These are phyloP conservation scores for Leucophora obtusa DNA, from an alignment of 2,888 invertebrate species.

Conservation along the genomic window DNA sequence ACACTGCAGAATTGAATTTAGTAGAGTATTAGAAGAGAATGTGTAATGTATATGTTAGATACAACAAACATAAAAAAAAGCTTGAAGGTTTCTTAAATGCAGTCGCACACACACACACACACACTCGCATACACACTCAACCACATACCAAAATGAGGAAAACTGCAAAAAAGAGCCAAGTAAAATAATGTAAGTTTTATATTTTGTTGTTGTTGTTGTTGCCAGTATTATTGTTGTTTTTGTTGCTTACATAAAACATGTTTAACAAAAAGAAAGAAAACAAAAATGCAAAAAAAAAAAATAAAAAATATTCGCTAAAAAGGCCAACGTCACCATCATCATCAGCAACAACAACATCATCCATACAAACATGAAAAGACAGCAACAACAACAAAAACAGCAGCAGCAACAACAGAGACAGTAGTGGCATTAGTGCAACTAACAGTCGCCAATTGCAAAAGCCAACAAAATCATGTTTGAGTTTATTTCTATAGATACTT, in stretches of 20 bases:
- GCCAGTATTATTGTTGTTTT: slow-evolving; percentile 16
- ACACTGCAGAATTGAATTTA: background rate
- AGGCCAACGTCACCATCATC: slow-evolving; percentile 41
- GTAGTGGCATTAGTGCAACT: background rate
- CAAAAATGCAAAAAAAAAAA: slow-evolving; percentile 42
- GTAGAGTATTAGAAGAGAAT: background rate
- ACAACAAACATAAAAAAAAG: slow-evolving; percentile 54
- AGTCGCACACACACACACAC: slow-evolving; percentile 15
- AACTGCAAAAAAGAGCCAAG: slow-evolving; percentile 17
- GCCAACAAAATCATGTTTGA: slow-evolving; percentile 25
- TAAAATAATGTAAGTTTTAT: slow-evolving; percentile 27
- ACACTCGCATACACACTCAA: background rate
- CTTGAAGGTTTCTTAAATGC: slow-evolving; percentile 36
- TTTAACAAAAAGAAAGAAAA: slow-evolving; percentile 26
- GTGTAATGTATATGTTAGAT: slow-evolving; percentile 72
- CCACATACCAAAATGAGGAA: background rate
- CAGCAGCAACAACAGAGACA: slow-evolving; percentile 12
- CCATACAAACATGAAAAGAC: background rate
- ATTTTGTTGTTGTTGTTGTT: slow-evolving; percentile 65
- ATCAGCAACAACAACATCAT: slow-evolving; percentile 8
- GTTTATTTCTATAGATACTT: background rate
- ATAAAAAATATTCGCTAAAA: slow-evolving; percentile 33
- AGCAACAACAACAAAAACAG: background rate
- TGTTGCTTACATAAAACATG: slow-evolving; percentile 41
- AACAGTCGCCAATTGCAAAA: slow-evolving; percentile 31